Evolutionary conservation across 2,113 vertebrate species (phyloP), one percentile per base, ranked within the genome.

Genomic region (Eurypyga helias): DNA sequence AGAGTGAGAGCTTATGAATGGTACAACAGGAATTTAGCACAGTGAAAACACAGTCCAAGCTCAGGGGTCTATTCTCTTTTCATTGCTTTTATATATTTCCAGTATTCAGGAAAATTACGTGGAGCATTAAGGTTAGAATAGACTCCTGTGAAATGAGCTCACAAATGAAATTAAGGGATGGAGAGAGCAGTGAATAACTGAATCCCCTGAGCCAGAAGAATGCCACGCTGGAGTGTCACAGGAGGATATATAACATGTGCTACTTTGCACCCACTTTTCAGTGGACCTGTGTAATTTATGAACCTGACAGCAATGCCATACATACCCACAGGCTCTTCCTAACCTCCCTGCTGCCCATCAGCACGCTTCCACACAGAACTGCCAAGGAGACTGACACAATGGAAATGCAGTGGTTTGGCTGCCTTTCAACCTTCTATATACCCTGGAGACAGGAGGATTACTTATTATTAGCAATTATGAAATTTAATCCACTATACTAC

Each of bases 401-500:
- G 83, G 90, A 95, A 97, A 93, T 65, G 80, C 84, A 81, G 78
- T 57, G n/a, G 65, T 82, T 89, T 94, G 90, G 92, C 90, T 89
- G 90, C 93, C 79, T 97, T 94, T 93, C 92, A 96, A 87, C 72
- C 29, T 61, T 91, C 57, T 69, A 36, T 33, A 84, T 41, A 83
- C 72, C 77, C 77, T 31, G 52, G 86, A 94, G 90, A 81, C 72
- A 84, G 18, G 48, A 92, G 88, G 80, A 95, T 96, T 94, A 95
- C 90, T 96, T 95, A 93, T 87, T 94, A 94, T 86, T 92, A 93
- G 85, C 90, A 94, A 96, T 96, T 96, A 96, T 10, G 64, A 93
- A 95, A 94, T 95, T 84, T 79, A 90, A 95, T 93, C 93, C 72
- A 49, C 77, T 82, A 82, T 57, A 85, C 57, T 95, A 87, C 92